phyloP scores from a whole-genome alignment of 1,140 invertebrate genomes.

The Druon quercuslanigerum region DNA sequence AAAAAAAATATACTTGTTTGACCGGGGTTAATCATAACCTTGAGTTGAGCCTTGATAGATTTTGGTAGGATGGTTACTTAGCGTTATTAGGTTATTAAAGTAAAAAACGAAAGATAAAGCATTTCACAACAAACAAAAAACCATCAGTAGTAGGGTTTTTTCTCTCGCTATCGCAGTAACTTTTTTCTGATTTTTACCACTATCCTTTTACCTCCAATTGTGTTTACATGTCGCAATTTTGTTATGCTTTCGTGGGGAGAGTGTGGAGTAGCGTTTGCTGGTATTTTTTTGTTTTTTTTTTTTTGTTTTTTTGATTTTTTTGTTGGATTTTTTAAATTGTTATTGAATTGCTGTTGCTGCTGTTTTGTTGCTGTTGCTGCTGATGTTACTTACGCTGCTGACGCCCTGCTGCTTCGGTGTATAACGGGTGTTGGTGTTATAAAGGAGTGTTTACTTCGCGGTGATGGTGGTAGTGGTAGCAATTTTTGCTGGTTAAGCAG shows the following conservation, averaged over 20 bases:
- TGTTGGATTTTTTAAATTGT: constrained; percentile 64
- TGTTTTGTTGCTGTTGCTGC: constrained; percentile 58
- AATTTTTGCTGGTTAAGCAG: constrained; percentile 72
- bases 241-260: constrained; percentile 61
- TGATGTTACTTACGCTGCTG: constrained; percentile 50
- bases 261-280: constrained; percentile 63
- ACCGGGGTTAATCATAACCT: constrained; percentile 34
- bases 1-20: constrained; percentile 6
- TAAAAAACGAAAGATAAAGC: constrained; percentile 50
- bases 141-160: constrained; percentile 56
- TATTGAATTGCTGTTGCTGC: constrained; percentile 62
- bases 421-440: constrained; percentile 65
- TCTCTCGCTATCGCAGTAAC: constrained; percentile 47
- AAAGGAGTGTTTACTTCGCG: constrained; percentile 56
- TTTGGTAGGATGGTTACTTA: constrained; percentile 25
- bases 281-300: constrained; percentile 51
- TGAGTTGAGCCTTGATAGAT: constrained; percentile 42
- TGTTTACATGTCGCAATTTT: constrained; percentile 54
- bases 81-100: constrained; percentile 37
- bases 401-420: constrained; percentile 49
- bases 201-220: constrained; percentile 54
- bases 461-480: constrained; percentile 54
- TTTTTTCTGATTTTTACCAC: constrained; percentile 45
- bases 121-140: constrained; percentile 49
- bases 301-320: constrained; percentile 48